Conservation (phyloP, 2,888 invertebrate genomes). For the Aelia acuminata region DNA sequence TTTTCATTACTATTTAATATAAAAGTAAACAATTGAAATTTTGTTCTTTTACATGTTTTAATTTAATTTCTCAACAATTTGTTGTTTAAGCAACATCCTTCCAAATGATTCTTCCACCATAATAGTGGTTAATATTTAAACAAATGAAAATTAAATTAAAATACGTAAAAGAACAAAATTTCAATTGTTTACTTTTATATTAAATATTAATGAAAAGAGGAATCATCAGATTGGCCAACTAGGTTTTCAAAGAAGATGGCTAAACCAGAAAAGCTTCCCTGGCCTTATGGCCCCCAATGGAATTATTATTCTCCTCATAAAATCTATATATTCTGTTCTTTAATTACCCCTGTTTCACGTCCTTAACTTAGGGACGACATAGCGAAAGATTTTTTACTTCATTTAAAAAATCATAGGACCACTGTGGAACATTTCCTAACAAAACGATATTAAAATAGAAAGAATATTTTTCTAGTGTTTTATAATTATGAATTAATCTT, state of each 20-base stretch:
- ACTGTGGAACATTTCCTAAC: too few species aligned
- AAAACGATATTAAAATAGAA: too few species aligned
- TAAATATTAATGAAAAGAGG: constrained; percentile 17
- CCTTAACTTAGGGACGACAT: too few species aligned
- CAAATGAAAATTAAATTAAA: background rate
- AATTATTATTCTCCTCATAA: constrained; percentile 53
- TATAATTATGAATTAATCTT: too few species aligned
- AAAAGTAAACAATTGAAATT: background rate
- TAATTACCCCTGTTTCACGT: too few species aligned
- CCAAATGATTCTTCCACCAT: constrained; percentile 3
- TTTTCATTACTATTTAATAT: constrained; percentile 32
- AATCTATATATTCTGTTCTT: too few species aligned
- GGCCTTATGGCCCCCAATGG: constrained; percentile 54
- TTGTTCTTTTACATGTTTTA: background rate
- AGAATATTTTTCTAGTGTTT: too few species aligned
- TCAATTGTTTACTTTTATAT: background rate
- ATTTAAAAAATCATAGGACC: too few species aligned
- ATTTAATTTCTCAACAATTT: background rate
- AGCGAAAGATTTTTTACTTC: too few species aligned
- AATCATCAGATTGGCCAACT: constrained; percentile 25
- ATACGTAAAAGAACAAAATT: background rate
- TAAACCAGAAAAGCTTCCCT: constrained; percentile 54
- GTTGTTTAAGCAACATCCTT: background rate
- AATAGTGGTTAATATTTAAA: too few species aligned
- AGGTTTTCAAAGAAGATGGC: constrained; percentile 53